A percentile compares a stretch with the other conserved stretches of the same genome.
Conservation (phyloP, 2,113 vertebrate genomes). For the Pelvicachromis taeniatus region DNA sequence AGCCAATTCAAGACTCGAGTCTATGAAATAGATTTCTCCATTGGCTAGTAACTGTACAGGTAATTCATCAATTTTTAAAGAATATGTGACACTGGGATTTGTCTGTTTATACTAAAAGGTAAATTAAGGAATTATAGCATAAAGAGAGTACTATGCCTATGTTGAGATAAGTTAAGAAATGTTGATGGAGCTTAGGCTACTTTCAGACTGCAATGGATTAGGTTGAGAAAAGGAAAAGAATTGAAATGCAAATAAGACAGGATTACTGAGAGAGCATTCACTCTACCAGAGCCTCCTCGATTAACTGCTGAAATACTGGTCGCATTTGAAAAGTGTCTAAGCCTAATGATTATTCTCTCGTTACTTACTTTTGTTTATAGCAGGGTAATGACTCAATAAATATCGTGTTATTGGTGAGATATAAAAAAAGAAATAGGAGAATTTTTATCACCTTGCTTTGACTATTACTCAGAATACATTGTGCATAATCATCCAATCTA, state of each 20-base stretch:
- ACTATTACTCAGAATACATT: background rate
- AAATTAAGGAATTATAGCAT: slow-evolving; percentile 31
- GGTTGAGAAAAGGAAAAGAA: slow-evolving; percentile 64
- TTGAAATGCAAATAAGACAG: slow-evolving; percentile 78
- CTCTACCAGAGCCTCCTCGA: slow-evolving; percentile 48
- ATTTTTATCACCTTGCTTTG: background rate
- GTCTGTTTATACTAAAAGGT: slow-evolving; percentile 32
- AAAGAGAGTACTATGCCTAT: slow-evolving; percentile 34
- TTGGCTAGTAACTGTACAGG: background rate
- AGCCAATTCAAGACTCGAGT: background rate
- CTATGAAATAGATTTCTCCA: background rate
- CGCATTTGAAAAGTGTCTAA: slow-evolving; percentile 27
- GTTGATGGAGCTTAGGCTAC: slow-evolving; percentile 52
- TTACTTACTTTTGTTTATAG: slow-evolving; percentile 30
- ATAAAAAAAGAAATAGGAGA: background rate
- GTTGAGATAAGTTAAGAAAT: slow-evolving; percentile 52
- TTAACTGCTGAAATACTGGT: slow-evolving; percentile 61
- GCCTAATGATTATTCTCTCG: slow-evolving; percentile 35
- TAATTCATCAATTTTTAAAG: background rate
- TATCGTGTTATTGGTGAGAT: background rate
- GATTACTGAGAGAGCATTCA: slow-evolving; percentile 76
- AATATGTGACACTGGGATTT: slow-evolving; percentile 37
- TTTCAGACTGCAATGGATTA: slow-evolving; percentile 67
- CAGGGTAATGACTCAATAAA: slow-evolving; percentile 19
- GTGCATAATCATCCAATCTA: slow-evolving; percentile 18